These are phyloP conservation scores for Pseudoips prasinana DNA, from an alignment of 2,888 invertebrate genomes.

Conservation along the genomic window DNA sequence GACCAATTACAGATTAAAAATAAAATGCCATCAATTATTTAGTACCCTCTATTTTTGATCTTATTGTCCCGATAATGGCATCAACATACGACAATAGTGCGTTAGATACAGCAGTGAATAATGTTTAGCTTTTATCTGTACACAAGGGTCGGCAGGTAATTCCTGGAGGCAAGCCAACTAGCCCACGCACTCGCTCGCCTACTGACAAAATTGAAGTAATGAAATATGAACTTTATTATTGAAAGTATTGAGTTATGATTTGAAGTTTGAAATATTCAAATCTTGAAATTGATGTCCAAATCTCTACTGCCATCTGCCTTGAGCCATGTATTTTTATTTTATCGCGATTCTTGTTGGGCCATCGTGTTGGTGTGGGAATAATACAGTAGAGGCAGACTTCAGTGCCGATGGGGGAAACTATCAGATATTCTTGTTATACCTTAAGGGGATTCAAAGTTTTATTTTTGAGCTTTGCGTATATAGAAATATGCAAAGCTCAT, in stretches of 20 bases:
- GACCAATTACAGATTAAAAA: too few relatives aligned
- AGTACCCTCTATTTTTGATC: too few relatives aligned
- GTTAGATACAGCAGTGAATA: conserved; percentile 65
- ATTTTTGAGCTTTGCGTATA: too few relatives aligned
- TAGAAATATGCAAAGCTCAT: too few relatives aligned
- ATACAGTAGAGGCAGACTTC: conserved; percentile 29
- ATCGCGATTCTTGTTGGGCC: conserved; percentile 53
- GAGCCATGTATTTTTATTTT: conserved; percentile 66
- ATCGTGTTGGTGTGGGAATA: conserved; percentile 46
- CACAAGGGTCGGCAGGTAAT: conserved; percentile 77
- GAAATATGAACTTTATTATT: conserved; percentile 37
- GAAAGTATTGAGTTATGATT: conserved; percentile 33
- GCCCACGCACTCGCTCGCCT: conserved; percentile 64
- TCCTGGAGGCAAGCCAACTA: conserved; percentile 64
- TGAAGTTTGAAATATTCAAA: conserved; percentile 25
- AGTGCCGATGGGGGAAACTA: too few relatives aligned
- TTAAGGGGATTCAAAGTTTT: too few relatives aligned
- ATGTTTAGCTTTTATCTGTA: conserved; percentile 71
- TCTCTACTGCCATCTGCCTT: conserved; percentile 67
- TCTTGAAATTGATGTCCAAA: conserved; percentile 71
- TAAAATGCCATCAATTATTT: too few relatives aligned
- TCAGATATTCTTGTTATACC: too few relatives aligned
- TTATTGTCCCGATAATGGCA: too few relatives aligned
- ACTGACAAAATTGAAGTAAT: conserved; percentile 32
- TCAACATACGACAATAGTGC: conserved; percentile 53